Percentiles rank a stretch among this genome's conserved stretches.
Evolutionary conservation across 1,140 invertebrate genomes (phyloP).

Genomic region (Hyposmocoma kahamanoa): DNA sequence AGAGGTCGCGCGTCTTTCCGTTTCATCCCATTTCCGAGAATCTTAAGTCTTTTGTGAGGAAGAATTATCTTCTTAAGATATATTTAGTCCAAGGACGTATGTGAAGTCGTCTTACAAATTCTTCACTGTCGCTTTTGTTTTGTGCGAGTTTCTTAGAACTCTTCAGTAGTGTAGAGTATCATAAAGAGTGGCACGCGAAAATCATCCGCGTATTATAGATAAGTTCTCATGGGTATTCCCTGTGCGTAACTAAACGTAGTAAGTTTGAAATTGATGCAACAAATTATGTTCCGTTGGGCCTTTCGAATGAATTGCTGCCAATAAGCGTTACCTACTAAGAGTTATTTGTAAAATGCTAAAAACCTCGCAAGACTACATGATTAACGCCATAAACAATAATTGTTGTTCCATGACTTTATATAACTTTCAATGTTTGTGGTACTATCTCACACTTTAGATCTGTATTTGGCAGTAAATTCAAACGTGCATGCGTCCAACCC

Average conservation of each 20-base stretch:
- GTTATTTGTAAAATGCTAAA: too few relatives aligned
- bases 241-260: neutral
- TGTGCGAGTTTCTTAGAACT: neutral
- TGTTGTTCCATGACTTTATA: too few relatives aligned
- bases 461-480: too few relatives aligned
- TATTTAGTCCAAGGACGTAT: neutral
- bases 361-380: too few relatives aligned
- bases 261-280: too few relatives aligned
- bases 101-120: neutral
- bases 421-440: too few relatives aligned
- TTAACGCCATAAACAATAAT: too few relatives aligned
- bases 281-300: too few relatives aligned
- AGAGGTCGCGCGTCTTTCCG: constrained; percentile 3
- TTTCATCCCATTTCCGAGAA: neutral
- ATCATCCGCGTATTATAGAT: constrained; percentile 19
- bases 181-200: constrained; percentile 45
- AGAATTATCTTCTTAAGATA: neutral
- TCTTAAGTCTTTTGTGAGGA: neutral
- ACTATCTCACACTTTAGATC: too few relatives aligned
- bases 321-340: too few relatives aligned
- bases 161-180: constrained; percentile 18
- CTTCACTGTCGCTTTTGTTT: neutral
- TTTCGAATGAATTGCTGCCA: too few relatives aligned
- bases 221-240: constrained; percentile 27
- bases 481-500: too few relatives aligned